Conservation (phyloP, 92 coral and sea anemone species). For the Porites divaricata region DNA sequence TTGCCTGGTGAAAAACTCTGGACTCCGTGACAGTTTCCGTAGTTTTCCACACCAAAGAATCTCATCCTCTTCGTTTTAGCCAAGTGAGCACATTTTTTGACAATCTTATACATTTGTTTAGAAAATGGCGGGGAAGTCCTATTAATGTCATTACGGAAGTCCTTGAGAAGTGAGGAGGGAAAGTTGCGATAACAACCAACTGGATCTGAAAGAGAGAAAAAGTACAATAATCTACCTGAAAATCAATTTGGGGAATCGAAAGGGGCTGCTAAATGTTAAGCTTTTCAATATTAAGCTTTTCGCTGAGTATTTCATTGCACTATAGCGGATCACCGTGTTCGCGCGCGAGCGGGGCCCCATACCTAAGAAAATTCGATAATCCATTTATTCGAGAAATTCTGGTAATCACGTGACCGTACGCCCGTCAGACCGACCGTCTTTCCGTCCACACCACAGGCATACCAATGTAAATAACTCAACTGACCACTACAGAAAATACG, state of each 20-base stretch:
- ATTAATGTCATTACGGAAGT: slow-evolving; percentile 12
- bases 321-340: too few species aligned
- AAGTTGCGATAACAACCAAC: slow-evolving; percentile 7
- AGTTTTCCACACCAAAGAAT: slow-evolving; percentile 29
- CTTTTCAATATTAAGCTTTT: too few species aligned
- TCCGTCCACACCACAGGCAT: too few species aligned
- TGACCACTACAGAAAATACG: too few species aligned
- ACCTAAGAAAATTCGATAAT: too few species aligned
- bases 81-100: slow-evolving; percentile 13
- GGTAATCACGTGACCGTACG: too few species aligned
- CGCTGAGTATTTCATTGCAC: too few species aligned
- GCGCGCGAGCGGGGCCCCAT: too few species aligned
- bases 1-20: not conserved
- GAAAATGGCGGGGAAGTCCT: not conserved
- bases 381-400: too few species aligned
- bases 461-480: too few species aligned
- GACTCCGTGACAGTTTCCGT: slow-evolving; percentile 27
- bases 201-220: not conserved
- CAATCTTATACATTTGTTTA: not conserved
- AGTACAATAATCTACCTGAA: not conserved
- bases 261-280: not conserved
- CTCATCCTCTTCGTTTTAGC: slow-evolving; percentile 1
- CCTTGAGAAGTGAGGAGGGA: not conserved
- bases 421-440: too few species aligned
- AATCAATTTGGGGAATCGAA: not conserved